Evolutionary conservation across 2,797 vertebrate species (phyloP).

Genomic region (Platalea minor): DNA sequence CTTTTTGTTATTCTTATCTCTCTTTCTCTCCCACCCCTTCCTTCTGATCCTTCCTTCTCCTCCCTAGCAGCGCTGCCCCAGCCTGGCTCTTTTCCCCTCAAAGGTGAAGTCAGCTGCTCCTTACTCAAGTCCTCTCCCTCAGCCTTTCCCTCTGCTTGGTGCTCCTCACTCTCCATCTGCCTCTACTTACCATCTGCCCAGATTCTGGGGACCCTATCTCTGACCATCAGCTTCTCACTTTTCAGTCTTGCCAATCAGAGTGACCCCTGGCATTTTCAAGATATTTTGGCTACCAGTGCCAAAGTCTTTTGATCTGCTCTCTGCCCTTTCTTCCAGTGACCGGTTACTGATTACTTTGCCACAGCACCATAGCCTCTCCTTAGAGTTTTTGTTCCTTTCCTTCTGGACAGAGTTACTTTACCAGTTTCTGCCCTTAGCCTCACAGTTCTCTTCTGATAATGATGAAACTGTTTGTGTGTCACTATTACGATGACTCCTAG

Average conservation of each 20-base stretch:
- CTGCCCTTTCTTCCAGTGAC: not conserved
- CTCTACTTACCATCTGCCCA: not conserved
- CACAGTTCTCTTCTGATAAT: not conserved
- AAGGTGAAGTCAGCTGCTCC: not conserved
- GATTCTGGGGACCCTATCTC: not conserved
- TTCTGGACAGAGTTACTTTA: not conserved
- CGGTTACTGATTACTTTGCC: not conserved
- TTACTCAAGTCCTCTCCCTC: not conserved
- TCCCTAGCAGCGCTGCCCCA: not conserved
- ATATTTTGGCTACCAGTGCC: not conserved
- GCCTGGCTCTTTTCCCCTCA: not conserved
- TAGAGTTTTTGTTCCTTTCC: not conserved
- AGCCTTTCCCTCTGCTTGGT: not conserved
- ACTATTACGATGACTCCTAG: not conserved
- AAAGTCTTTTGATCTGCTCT: not conserved
- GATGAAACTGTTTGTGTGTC: not conserved
- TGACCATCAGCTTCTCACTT: not conserved
- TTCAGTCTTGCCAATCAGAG: not conserved
- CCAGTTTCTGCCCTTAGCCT: not conserved
- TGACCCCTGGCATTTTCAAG: not conserved
- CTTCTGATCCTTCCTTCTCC: not conserved
- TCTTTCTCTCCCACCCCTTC: not conserved
- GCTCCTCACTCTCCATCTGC: not conserved
- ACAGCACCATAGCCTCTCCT: not conserved
- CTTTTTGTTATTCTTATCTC: not conserved